Conservation (phyloP, 2,797 vertebrate genomes). For the Sparidentex hasta region DNA sequence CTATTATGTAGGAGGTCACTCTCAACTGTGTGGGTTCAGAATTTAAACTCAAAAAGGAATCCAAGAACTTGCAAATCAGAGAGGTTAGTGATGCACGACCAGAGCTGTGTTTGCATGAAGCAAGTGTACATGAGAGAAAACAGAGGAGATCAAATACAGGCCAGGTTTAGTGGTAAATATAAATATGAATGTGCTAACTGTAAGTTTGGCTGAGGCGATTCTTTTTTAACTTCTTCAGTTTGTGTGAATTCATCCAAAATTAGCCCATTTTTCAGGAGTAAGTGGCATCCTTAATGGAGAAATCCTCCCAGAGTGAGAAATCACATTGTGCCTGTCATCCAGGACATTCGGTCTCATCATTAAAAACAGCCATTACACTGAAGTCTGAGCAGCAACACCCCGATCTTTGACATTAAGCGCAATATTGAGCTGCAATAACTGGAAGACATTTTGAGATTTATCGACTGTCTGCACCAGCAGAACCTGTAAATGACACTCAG, state of each 20-base stretch:
- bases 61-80: conserved; percentile 17
- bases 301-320: neutral
- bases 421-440: conserved; percentile 24
- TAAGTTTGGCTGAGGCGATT: neutral
- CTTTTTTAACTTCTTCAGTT: neutral
- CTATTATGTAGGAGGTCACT: conserved; percentile 39
- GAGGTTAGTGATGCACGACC: conserved; percentile 11
- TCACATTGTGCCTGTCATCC: neutral
- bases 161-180: neutral
- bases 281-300: neutral
- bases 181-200: neutral
- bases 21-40: conserved; percentile 30
- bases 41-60: conserved; percentile 23
- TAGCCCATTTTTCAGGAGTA: neutral
- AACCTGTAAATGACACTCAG: neutral
- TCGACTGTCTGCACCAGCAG: neutral
- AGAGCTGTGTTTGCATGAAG: conserved; percentile 11
- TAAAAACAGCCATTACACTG: neutral
- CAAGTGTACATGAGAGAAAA: neutral
- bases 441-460: conserved; percentile 17
- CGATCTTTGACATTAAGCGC: neutral
- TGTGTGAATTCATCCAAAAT: neutral
- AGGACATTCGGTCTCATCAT: neutral
- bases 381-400: neutral
- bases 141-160: neutral